Base-by-base conservation (phyloP, 2,797 vertebrate genomes). In the Myotis daubentonii region DNA sequence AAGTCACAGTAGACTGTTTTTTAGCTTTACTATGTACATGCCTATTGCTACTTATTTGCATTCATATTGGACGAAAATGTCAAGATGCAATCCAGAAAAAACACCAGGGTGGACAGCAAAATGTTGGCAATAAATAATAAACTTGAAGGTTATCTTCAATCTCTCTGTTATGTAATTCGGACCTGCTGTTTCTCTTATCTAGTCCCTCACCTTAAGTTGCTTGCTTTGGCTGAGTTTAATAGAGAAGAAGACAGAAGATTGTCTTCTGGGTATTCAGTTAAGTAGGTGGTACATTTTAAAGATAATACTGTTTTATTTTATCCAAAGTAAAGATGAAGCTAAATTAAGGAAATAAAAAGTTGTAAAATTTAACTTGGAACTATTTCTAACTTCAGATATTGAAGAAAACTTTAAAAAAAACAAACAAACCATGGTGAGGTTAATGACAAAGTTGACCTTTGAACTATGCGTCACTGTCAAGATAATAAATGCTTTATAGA, bases 361-460 rank as follows among this genome's bases (percentile, higher is more conserved):
- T 2, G 9, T 68, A 87, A 60, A 87, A n/a, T 94, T 91, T 82
- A 71, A 22, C 71, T 92, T 87, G 38, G 11, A 65, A 74, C 53
- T 78, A 90, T 87, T 95, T 89, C 55, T 60, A 85, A 93, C 87
- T 75, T 96, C 66, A 87, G 20, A 75, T 82, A 19, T 65, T n/a
- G 33, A 3, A 81, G 51, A 49, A 92, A 71, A 78, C 11, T 33
- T 55, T 19, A 15, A 12, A 33, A 75, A 30, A 75, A 65, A 4
- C 6, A 83, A 41, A 47, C 0, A 92, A 95, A 70, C 8, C 7
- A 51, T 65, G 16, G 11, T 76, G 38, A 83, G 5, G 12, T 66
- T 79, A 66, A 84, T 79, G 71, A 72, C n/a, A 71, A 83, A 87
- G 19, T 33, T 87, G n/a, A 66, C 16, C 25, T 22, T 0, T 70